A percentile compares a stretch with the other conserved stretches of the same genome.
These are phyloP conservation scores for Cossypha caffra DNA, from an alignment of 2,797 vertebrate species.

Conservation along the genomic window DNA sequence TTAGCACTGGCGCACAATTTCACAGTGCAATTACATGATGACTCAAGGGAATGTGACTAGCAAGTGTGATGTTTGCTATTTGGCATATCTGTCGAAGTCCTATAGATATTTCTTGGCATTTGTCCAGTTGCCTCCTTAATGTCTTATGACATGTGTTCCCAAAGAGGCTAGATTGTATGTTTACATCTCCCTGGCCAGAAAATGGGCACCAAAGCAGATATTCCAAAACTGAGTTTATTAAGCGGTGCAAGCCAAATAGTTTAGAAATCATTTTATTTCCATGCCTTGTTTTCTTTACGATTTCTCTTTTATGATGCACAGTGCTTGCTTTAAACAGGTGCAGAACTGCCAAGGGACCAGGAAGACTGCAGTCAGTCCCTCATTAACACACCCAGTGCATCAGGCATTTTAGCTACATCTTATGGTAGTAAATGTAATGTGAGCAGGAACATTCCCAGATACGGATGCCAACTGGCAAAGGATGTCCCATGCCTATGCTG, in stretches of 20 bases:
- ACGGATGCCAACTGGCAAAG: constrained; percentile 19
- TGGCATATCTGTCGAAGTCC: constrained; percentile 23
- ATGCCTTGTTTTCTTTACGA: not conserved
- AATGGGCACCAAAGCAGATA: constrained; percentile 11
- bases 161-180: not conserved
- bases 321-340: not conserved
- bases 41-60: not conserved
- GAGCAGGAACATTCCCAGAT: not conserved
- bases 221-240: not conserved
- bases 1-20: not conserved
- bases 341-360: not conserved
- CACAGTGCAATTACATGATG: not conserved
- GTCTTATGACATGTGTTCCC: not conserved
- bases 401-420: not conserved
- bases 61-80: not conserved
- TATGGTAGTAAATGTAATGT: not conserved
- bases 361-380: not conserved
- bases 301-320: not conserved
- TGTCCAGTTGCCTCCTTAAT: constrained; percentile 11
- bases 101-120: constrained; percentile 20
- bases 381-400: not conserved
- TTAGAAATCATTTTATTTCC: constrained; percentile 1
- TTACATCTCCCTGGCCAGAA: not conserved
- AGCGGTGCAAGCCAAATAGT: not conserved
- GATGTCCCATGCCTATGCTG: not conserved